A percentile compares a stretch with the other conserved stretches of the same genome.
These are phyloP conservation scores for Petrocephalus schoutedeni DNA, from an alignment of 2,797 vertebrate species.

Conservation along the genomic window DNA sequence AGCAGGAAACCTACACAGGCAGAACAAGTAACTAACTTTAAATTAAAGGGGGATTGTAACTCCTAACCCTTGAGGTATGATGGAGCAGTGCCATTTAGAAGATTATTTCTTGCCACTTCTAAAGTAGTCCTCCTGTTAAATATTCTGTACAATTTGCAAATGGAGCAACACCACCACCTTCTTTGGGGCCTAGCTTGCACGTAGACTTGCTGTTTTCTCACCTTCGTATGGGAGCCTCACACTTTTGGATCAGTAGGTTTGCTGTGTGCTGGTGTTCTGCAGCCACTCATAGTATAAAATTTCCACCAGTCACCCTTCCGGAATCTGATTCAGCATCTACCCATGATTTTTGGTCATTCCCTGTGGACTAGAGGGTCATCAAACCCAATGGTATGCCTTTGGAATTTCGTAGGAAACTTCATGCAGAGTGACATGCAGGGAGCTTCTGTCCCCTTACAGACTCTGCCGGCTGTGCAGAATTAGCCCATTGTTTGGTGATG, in stretches of 20 bases:
- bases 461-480: background rate
- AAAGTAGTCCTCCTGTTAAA: background rate
- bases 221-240: background rate
- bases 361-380: background rate
- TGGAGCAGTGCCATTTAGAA: background rate
- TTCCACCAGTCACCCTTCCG: background rate
- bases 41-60: background rate
- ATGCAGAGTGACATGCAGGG: background rate
- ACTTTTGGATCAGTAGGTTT: background rate
- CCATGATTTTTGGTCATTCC: background rate
- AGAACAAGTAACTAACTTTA: background rate
- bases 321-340: background rate
- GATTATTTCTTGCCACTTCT: background rate
- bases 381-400: background rate
- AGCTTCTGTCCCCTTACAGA: background rate
- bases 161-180: background rate
- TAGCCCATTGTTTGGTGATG: background rate
- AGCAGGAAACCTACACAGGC: background rate
- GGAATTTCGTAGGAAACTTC: background rate
- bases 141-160: background rate
- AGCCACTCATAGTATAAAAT: background rate
- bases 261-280: background rate
- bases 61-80: background rate
- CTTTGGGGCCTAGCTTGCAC: background rate
- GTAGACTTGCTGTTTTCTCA: background rate